These are phyloP conservation scores for Trogon surrucura DNA, from an alignment of 2,113 vertebrate genomes.

Conservation along the genomic window DNA sequence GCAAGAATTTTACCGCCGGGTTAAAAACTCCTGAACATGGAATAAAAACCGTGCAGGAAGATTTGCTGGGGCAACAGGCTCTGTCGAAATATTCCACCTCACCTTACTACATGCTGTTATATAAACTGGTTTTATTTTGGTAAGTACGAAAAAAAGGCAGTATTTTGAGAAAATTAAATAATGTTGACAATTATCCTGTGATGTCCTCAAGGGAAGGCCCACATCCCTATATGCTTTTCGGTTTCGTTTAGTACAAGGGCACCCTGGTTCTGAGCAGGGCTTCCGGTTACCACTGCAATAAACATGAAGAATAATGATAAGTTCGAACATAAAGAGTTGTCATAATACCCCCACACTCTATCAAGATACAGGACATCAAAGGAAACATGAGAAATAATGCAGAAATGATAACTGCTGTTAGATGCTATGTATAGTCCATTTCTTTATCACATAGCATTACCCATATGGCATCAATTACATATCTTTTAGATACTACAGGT, in stretches of 20 bases:
- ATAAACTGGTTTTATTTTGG: not conserved
- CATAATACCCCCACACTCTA: not conserved
- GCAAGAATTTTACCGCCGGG: not conserved
- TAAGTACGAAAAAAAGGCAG: not conserved
- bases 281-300: not conserved
- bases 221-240: not conserved
- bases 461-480: not conserved
- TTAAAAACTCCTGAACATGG: not conserved
- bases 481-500: not conserved
- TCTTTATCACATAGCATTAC: not conserved
- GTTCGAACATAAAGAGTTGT: not conserved
- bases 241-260: not conserved
- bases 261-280: not conserved
- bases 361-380: conserved; percentile 22
- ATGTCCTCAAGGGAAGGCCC: not conserved
- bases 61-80: not conserved
- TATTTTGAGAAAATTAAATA: conserved; percentile 26
- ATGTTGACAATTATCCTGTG: not conserved
- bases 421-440: not conserved
- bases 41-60: not conserved
- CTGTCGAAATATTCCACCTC: not conserved
- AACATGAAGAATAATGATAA: not conserved
- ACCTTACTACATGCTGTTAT: not conserved
- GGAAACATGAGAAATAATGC: not conserved
- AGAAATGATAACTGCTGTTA: conserved; percentile 8